Evolutionary conservation across 2,888 invertebrate species (phyloP), one percentile per base, ranked within the genome.

Genomic region (Limenitis camilla): DNA sequence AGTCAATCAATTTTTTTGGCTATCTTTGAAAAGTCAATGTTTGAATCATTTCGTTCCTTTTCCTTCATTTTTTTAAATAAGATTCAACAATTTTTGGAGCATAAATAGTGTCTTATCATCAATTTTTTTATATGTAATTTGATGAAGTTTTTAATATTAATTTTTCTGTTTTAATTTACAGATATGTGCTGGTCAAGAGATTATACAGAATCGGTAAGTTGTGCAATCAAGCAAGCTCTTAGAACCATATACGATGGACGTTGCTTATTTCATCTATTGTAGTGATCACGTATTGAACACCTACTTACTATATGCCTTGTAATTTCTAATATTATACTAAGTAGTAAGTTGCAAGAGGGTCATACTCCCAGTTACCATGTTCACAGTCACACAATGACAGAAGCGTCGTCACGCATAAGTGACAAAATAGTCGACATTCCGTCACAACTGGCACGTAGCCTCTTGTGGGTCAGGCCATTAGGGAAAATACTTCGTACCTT

Each of bases 381-480:
- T 33, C 48, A 53, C 31, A 40, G 36, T 48, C 50, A 33, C 53
- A 52, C 55, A 52, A 52, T 46, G 40, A 35, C 52, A 55, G 40
- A 45, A 40, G 48, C 42, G 44, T 46, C 48, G 54, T 58, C 61
- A 57, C 55, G 59, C 58, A 40, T 52, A 49, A 56, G 48, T 67
- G 67, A 64, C 73, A 71, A 69, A 71, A 71, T 69, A 63, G 64
- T 73, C 76, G 66, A 73, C 78, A 78, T 80, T 74, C 80, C 78
- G 65, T 71, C 78, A 72, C 76, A 74, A 71, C 65, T 72, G 76
- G 74, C 80, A 79, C 79, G 78, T 80, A 76, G 72, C 70, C 72
- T 73, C 73, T 79, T 78, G 38, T 33, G 52, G 52, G 42, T 45
- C 54, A 35, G 32, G 27, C 46, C 53, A 46, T 40, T 40, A 43